phyloP scores from a whole-genome alignment of 2,797 vertebrate genomes.

The Bryconaethiops microstoma region DNA sequence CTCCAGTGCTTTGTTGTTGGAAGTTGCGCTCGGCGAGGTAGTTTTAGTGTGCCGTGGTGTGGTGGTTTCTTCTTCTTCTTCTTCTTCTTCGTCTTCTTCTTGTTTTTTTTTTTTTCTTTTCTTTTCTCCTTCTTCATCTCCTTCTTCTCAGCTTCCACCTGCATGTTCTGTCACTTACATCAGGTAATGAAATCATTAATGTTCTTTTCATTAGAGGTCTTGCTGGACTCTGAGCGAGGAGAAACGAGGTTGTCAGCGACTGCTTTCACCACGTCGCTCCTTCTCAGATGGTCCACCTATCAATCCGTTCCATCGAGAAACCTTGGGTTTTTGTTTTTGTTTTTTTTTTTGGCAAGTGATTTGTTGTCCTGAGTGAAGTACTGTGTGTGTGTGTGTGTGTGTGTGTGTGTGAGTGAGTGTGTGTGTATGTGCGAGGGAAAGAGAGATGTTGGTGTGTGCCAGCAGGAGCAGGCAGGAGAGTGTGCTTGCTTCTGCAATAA shows the following conservation, averaged over 20 bases:
- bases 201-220: neutral
- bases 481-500: conserved; percentile 73
- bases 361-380: conserved; percentile 38
- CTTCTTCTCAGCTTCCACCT: no score
- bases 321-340: neutral
- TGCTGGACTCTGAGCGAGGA: neutral
- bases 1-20: no score
- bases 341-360: neutral
- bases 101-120: no score
- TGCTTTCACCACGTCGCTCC: neutral
- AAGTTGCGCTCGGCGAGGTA: no score
- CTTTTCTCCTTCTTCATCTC: no score
- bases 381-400: conserved; percentile 45
- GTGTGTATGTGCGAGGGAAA: conserved; percentile 31
- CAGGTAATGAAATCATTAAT: neutral
- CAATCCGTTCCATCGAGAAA: neutral
- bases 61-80: no score
- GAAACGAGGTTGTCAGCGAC: neutral
- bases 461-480: conserved; percentile 40
- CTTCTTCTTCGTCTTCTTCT: no score
- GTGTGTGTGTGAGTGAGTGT: conserved; percentile 48
- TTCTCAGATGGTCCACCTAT: neutral
- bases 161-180: neutral
- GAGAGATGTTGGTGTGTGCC: conserved; percentile 1
- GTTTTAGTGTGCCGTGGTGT: no score